These are phyloP conservation scores for Phortica okadai DNA, from an alignment of 2,888 invertebrate genomes.

Conservation along the genomic window DNA sequence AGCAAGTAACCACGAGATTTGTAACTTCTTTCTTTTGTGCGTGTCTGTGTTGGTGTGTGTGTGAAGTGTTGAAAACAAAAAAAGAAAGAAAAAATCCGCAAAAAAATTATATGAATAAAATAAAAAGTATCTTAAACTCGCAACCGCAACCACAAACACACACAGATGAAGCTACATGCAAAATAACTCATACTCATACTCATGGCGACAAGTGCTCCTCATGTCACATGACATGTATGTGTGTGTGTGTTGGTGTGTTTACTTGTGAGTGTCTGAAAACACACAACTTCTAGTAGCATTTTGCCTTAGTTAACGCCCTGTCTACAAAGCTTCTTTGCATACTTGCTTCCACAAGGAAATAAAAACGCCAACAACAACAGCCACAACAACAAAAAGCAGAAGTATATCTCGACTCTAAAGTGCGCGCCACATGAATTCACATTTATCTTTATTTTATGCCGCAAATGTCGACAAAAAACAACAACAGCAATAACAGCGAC, in stretches of 20 bases:
- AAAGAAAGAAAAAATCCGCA: background rate
- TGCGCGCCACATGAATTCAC: conserved; percentile 61
- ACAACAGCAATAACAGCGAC: conserved; percentile 41
- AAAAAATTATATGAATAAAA: background rate
- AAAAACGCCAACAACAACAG: conserved; percentile 10
- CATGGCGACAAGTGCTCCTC: background rate
- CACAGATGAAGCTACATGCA: conserved; percentile 15
- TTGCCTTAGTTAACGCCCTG: too few relatives aligned
- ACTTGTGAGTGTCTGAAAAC: background rate
- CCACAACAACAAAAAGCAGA: conserved; percentile 6
- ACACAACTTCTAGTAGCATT: background rate
- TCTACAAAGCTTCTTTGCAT: background rate
- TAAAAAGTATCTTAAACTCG: conserved; percentile 53
- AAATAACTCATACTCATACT: conserved; percentile 20
- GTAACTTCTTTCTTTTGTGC: too few relatives aligned
- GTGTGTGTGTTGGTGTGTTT: background rate
- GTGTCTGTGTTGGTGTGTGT: too few relatives aligned
- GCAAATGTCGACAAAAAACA: conserved; percentile 48
- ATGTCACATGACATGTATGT: background rate
- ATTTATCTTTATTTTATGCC: conserved; percentile 71
- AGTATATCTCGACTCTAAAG: conserved; percentile 33
- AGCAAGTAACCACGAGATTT: too few relatives aligned
- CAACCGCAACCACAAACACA: conserved; percentile 34
- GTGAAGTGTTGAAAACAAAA: background rate
- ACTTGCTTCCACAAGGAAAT: background rate